These are phyloP conservation scores for Oryzias curvinotus DNA, from an alignment of 2,113 vertebrate species.

Conservation along the genomic window DNA sequence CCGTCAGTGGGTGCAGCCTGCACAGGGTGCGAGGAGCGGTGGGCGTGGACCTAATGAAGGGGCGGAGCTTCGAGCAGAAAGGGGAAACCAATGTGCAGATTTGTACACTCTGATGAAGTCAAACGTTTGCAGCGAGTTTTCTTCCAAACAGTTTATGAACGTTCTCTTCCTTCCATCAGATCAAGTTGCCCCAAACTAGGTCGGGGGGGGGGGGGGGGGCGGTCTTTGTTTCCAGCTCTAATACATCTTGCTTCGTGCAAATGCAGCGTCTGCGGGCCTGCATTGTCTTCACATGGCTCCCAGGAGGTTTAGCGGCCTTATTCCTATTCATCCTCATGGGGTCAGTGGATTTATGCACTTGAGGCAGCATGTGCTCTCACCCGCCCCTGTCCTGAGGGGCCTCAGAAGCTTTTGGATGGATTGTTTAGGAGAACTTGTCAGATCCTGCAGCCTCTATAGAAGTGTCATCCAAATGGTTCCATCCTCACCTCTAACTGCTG, in stretches of 20 bases:
- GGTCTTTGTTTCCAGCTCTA: not conserved
- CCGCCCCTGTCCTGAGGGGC: not conserved
- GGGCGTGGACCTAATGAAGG: constrained; percentile 41
- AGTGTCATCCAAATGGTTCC: too few species aligned
- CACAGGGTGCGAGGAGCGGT: constrained; percentile 11
- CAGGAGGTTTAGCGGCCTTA: constrained; percentile 29
- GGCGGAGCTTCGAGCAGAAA: too few species aligned
- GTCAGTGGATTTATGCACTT: not conserved
- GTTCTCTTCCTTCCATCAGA: not conserved
- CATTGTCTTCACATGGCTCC: constrained; percentile 10
- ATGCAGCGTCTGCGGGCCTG: constrained; percentile 31
- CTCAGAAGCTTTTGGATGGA: too few species aligned
- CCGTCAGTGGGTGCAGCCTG: constrained; percentile 38
- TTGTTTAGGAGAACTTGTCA: too few species aligned
- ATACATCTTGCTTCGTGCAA: constrained; percentile 15
- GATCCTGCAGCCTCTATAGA: too few species aligned
- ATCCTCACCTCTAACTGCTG: too few species aligned
- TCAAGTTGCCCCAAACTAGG: not conserved
- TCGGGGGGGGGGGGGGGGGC: not conserved
- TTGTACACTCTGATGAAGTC: too few species aligned
- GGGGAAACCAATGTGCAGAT: too few species aligned
- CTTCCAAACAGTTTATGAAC: too few species aligned
- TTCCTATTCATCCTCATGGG: constrained; percentile 14
- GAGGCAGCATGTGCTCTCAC: constrained; percentile 1
- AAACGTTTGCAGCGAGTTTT: too few species aligned